Evolutionary conservation across 2,797 vertebrate genomes (phyloP).

Genomic region (Pteropus rufus): DNA sequence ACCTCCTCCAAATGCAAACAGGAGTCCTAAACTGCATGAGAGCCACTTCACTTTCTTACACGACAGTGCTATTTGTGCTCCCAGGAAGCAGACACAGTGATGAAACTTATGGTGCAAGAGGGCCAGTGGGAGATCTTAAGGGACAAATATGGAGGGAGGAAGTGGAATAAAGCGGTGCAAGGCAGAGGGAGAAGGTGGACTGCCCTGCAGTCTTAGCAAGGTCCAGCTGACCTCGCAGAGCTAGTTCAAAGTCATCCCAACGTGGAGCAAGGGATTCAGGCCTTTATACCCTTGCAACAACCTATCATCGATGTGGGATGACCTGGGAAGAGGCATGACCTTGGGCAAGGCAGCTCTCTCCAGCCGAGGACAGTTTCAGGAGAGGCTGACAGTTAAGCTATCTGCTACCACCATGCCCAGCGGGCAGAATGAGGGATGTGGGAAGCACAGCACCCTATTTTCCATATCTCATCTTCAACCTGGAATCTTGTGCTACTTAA

Average conservation of each 20-base stretch:
- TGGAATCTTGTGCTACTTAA: no score
- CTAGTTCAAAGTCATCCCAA: not conserved
- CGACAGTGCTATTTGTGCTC: not conserved
- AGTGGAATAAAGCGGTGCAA: not conserved
- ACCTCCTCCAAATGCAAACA: not conserved
- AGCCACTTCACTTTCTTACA: not conserved
- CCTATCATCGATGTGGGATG: not conserved
- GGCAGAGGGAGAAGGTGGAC: rapidly evolving
- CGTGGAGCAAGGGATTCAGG: not conserved
- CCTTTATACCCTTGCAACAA: not conserved
- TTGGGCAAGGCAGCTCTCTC: not conserved
- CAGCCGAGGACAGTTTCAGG: not conserved
- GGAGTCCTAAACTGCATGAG: not conserved
- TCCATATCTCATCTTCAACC: not conserved
- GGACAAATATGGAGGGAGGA: rapidly evolving
- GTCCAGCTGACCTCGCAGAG: not conserved
- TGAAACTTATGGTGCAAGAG: no score
- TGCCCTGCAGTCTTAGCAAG: not conserved
- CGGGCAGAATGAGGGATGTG: not conserved
- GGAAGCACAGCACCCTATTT: no score
- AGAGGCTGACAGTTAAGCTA: rapidly evolving
- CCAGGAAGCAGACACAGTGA: not conserved
- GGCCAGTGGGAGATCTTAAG: not conserved
- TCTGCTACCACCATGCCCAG: not conserved
- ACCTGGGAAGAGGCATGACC: not conserved